phyloP scores from a whole-genome alignment of 1,140 invertebrate species.

The Eciton burchellii region DNA sequence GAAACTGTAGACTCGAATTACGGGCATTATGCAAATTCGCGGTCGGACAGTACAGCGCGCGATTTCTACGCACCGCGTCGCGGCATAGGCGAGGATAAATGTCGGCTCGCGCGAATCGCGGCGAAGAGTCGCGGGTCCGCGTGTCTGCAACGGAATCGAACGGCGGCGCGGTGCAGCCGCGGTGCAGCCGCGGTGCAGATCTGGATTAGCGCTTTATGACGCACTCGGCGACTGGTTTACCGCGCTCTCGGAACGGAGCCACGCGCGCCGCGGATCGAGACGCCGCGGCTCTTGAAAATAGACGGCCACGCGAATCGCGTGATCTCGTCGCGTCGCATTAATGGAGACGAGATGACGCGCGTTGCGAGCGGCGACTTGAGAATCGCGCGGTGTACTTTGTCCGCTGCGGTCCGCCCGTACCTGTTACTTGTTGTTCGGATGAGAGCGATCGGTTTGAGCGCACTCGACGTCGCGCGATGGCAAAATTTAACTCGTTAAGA shows the following conservation, averaged over 20 bases:
- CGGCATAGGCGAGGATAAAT: conserved; percentile 5
- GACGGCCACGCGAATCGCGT: conserved; percentile 4
- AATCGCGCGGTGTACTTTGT: neutral
- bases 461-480: too few species aligned
- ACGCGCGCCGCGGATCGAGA: conserved; percentile 5
- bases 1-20: conserved; percentile 21
- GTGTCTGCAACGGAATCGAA: too few species aligned
- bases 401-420: too few species aligned
- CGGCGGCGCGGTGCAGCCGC: too few species aligned
- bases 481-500: too few species aligned
- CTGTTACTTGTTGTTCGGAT: too few species aligned
- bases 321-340: too few species aligned
- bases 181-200: too few species aligned
- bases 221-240: conserved; percentile 31
- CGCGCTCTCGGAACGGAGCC: conserved; percentile 30
- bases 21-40: conserved; percentile 25
- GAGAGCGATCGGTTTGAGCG: too few species aligned
- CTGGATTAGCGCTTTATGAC: conserved; percentile 45
- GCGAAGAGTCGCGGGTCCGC: too few species aligned
- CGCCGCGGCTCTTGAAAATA: conserved; percentile 14
- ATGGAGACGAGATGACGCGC: neutral
- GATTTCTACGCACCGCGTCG: neutral
- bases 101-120: too few species aligned
- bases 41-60: conserved; percentile 9
- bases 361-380: neutral